Percentiles rank a stretch among this genome's conserved stretches.
Conservation (phyloP, 2,113 vertebrate genomes). For the Gopherus evgoodei region DNA sequence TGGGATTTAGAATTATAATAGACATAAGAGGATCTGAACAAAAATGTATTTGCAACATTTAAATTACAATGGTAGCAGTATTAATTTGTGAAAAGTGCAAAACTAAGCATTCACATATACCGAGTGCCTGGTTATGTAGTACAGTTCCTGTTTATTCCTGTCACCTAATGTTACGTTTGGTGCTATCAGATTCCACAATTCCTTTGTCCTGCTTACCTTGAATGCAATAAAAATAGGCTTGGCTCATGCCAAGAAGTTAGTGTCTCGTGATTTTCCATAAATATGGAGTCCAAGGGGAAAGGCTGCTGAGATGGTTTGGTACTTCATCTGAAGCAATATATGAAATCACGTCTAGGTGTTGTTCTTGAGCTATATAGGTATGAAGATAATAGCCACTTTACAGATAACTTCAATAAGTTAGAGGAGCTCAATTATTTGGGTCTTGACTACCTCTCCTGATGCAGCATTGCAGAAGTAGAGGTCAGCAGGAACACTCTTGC, state of each 20-base stretch:
- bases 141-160: neutral
- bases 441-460: neutral
- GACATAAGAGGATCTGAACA: neutral
- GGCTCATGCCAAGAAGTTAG: constrained; percentile 35
- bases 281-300: constrained; percentile 3
- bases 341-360: constrained; percentile 36
- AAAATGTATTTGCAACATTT: neutral
- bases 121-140: neutral
- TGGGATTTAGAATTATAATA: neutral
- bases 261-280: constrained; percentile 44
- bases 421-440: neutral
- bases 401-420: neutral
- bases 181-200: constrained; percentile 33
- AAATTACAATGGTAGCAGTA: neutral
- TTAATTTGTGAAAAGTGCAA: constrained; percentile 5
- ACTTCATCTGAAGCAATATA: constrained; percentile 27
- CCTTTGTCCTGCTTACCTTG: constrained; percentile 1
- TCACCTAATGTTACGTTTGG: neutral
- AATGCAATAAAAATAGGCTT: constrained; percentile 27
- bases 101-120: neutral
- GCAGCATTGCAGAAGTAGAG: neutral
- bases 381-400: neutral
- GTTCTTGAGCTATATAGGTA: constrained; percentile 12
- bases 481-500: neutral
- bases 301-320: constrained; percentile 24